Conservation (phyloP, 2,113 vertebrate genomes). For the Actenoides lindsayi region DNA sequence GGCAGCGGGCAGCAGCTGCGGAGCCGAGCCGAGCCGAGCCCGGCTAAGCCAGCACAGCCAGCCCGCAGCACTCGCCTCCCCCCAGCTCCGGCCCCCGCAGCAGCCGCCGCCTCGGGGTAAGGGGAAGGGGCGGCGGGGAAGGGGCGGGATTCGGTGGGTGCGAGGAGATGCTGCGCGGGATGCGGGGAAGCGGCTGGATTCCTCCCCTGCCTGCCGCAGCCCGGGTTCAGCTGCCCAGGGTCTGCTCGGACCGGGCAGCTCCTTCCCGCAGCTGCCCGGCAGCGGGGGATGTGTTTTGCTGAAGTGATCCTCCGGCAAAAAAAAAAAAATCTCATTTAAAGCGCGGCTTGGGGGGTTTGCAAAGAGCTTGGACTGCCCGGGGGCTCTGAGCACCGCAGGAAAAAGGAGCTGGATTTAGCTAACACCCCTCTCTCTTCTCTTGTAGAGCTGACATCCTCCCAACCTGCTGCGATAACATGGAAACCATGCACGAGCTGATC, state of each 20-base stretch:
- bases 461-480: constrained; percentile 72
- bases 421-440: not conserved
- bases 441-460: not conserved
- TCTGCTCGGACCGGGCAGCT: not conserved
- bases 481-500: constrained; percentile 83
- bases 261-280: fast-evolving
- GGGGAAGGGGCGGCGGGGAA: not conserved
- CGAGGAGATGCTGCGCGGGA: not conserved
- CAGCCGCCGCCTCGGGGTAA: not conserved
- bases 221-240: not conserved
- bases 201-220: not conserved
- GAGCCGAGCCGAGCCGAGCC: not conserved
- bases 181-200: fast-evolving
- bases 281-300: fast-evolving
- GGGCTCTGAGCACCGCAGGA: fast-evolving
- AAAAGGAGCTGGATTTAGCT: not conserved
- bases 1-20: not conserved
- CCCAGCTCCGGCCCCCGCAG: not conserved
- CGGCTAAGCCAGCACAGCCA: not conserved
- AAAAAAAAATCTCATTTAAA: not conserved
- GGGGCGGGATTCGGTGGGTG: not conserved
- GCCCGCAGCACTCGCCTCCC: not conserved
- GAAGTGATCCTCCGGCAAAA: not conserved
- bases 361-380: not conserved
- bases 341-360: not conserved